These are phyloP conservation scores for Cerastoderma edule DNA, from an alignment of 2,888 invertebrate genomes.

Conservation along the genomic window DNA sequence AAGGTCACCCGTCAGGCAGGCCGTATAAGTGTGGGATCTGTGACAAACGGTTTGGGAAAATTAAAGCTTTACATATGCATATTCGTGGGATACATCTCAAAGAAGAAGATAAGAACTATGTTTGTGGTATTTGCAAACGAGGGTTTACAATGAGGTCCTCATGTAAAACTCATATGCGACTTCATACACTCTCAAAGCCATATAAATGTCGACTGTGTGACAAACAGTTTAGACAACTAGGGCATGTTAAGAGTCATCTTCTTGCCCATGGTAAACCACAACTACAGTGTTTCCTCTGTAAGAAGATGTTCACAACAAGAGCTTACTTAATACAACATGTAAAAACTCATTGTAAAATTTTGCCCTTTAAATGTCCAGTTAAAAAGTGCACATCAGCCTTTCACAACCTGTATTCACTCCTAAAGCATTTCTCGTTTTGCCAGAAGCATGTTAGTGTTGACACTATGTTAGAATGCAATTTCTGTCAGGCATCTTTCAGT, in stretches of 20 bases:
- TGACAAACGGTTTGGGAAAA: constrained; percentile 30
- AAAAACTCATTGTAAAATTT: constrained; percentile 29
- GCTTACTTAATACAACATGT: constrained; percentile 19
- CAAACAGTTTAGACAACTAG: constrained; percentile 45
- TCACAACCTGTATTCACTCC: constrained; percentile 1
- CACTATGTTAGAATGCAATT: constrained; percentile 7
- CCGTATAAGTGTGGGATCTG: constrained; percentile 40
- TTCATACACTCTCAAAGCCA: constrained; percentile 43
- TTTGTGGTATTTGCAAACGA: constrained; percentile 44
- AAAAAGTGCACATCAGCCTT: constrained; percentile 16
- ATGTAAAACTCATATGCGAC: constrained; percentile 43
- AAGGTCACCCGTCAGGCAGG: constrained; percentile 18
- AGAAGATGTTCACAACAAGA: constrained; percentile 25
- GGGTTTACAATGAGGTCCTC: constrained; percentile 44
- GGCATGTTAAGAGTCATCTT: constrained; percentile 46
- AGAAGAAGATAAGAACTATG: constrained; percentile 39
- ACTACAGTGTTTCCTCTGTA: constrained; percentile 33
- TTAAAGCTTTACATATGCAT: constrained; percentile 34
- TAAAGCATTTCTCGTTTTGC: constrained; percentile 9
- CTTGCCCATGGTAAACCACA: constrained; percentile 28
- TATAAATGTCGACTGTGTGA: constrained; percentile 43
- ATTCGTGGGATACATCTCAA: constrained; percentile 42
- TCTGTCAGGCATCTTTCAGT: constrained; percentile 14
- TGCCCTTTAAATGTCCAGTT: constrained; percentile 36
- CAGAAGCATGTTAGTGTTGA: not conserved